A percentile compares a stretch with the other conserved stretches of the same genome.
Conservation (phyloP, 23 tunicate genomes). For the Trididemnum clinides region DNA sequence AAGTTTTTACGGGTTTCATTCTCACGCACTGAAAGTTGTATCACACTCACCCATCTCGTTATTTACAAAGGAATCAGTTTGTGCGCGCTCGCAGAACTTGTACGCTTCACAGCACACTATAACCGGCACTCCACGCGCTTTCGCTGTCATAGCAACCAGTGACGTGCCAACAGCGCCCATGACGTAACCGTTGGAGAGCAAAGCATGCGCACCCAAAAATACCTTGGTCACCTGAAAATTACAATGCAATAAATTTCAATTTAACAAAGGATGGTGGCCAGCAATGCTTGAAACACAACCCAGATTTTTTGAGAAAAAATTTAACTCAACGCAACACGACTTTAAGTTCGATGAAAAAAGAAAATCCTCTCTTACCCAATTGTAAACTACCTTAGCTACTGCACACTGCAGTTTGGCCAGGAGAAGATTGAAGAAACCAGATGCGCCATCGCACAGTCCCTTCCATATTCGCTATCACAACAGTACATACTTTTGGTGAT, state of each 20-base stretch:
- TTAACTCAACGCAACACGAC: no score
- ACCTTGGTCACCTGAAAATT: conserved; percentile 73
- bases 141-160: conserved; percentile 80
- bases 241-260: background rate
- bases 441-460: no score
- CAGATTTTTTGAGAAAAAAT: background rate
- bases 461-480: no score
- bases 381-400: no score
- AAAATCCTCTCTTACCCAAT: no score
- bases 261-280: background rate
- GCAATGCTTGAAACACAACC: background rate
- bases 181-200: conserved; percentile 93
- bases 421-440: no score
- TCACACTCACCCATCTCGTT: conserved; percentile 90
- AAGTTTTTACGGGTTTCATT: no score
- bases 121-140: conserved; percentile 81
- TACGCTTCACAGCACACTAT: conserved; percentile 93
- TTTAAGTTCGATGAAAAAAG: no score
- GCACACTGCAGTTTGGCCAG: no score
- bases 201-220: conserved; percentile 83
- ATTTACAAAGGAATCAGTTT: conserved; percentile 88
- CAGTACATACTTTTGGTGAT: no score
- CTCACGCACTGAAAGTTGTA: no score
- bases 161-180: conserved; percentile 91
- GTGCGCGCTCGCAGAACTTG: conserved; percentile 87